A percentile compares a stretch with the other conserved stretches of the same genome.
Conservation (phyloP, 2,113 vertebrate species). For the Thermophis baileyi region DNA sequence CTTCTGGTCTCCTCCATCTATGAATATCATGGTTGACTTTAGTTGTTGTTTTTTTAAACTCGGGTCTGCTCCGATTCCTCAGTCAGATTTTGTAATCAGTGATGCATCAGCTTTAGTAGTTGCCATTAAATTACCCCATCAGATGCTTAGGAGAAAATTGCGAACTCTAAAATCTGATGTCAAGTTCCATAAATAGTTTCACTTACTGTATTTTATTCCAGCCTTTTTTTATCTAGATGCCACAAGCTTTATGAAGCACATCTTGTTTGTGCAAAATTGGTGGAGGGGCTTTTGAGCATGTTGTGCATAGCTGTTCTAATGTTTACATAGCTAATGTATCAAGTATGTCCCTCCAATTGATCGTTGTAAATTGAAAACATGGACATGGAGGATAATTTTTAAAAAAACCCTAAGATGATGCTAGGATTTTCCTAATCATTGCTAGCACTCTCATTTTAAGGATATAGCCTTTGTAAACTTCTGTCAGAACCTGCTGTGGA, state of each 20-base stretch:
- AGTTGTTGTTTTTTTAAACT: neutral
- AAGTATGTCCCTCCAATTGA: neutral
- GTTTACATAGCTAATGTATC: accelerated
- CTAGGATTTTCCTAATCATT: neutral
- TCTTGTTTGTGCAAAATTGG: neutral
- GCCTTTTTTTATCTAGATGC: neutral
- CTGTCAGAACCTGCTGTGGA: neutral
- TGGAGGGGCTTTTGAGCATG: neutral
- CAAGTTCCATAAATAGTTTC: neutral
- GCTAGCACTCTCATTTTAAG: neutral
- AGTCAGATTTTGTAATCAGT: neutral
- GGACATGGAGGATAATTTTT: neutral
- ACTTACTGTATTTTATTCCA: neutral
- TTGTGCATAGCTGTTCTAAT: neutral
- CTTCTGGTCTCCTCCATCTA: neutral
- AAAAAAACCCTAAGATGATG: neutral
- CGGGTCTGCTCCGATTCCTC: neutral
- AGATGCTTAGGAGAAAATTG: neutral
- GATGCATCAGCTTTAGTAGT: neutral
- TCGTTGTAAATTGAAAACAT: neutral
- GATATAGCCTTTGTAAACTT: neutral
- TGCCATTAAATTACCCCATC: neutral
- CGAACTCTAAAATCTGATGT: neutral
- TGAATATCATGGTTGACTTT: neutral
- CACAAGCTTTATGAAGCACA: neutral